These are phyloP conservation scores for Mastacembelus armatus DNA, from an alignment of 2,797 vertebrate species.

Conservation along the genomic window DNA sequence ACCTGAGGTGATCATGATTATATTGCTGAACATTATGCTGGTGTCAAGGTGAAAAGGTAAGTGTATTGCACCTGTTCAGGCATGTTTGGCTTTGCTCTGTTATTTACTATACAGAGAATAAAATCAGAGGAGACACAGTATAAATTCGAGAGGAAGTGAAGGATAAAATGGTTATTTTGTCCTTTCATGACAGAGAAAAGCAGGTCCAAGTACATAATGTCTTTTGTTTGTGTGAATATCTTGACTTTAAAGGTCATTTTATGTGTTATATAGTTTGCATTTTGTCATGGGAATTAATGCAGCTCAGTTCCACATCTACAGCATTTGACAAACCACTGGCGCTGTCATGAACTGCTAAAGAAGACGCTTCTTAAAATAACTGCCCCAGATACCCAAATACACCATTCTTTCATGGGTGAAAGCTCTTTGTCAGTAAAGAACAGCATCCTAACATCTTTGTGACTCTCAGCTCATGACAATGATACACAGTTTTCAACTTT, in stretches of 20 bases:
- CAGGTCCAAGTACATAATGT: background rate
- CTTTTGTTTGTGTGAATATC: conserved; percentile 15
- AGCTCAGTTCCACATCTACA: conserved; percentile 27
- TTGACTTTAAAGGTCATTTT: background rate
- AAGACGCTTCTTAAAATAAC: conserved; percentile 71
- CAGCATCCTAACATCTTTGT: conserved; percentile 37
- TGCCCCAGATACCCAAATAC: conserved; percentile 75
- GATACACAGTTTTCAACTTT: conserved; percentile 19
- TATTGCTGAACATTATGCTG: conserved; percentile 24
- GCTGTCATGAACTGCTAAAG: conserved; percentile 71
- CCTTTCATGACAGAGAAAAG: background rate
- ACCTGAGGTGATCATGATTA: conserved; percentile 47
- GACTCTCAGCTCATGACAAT: conserved; percentile 13
- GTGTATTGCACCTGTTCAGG: conserved; percentile 54
- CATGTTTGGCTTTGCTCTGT: conserved; percentile 56
- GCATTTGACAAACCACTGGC: conserved; percentile 54
- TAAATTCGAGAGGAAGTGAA: background rate
- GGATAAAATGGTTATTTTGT: conserved; percentile 20
- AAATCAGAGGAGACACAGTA: conserved; percentile 14
- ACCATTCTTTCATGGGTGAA: conserved; percentile 58
- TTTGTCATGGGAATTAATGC: background rate
- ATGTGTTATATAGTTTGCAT: background rate
- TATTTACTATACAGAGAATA: conserved; percentile 17
- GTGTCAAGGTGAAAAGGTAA: conserved; percentile 54
- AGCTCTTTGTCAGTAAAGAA: conserved; percentile 46